These are phyloP conservation scores for Trachemys scripta DNA, from an alignment of 2,113 vertebrate species.

Conservation along the genomic window DNA sequence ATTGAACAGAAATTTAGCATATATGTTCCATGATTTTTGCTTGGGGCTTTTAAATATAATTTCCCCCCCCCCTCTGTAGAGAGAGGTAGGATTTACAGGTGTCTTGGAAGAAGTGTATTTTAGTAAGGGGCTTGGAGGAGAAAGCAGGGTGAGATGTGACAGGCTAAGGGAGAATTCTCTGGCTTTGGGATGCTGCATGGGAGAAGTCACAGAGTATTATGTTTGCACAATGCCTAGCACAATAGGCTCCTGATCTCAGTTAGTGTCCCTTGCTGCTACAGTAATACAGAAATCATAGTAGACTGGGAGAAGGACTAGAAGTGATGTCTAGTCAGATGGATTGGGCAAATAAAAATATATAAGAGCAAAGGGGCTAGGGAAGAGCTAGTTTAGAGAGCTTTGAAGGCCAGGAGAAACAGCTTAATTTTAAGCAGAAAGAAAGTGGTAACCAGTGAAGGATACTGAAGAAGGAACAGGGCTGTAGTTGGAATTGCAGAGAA, in stretches of 20 bases:
- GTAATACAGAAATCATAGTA: neutral
- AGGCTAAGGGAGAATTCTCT: neutral
- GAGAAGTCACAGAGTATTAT: neutral
- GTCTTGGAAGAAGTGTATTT: neutral
- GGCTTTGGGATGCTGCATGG: neutral
- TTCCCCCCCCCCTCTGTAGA: neutral
- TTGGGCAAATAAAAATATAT: neutral
- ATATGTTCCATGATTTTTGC: neutral
- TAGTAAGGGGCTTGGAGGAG: neutral
- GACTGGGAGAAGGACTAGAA: neutral
- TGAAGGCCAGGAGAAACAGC: neutral
- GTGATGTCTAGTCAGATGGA: accelerated
- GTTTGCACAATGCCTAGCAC: accelerated
- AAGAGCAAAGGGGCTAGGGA: neutral
- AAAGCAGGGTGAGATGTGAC: neutral
- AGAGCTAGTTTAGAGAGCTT: neutral
- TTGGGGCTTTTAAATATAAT: neutral
- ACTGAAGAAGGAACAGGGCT: neutral
- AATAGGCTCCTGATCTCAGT: neutral
- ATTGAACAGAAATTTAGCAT: neutral
- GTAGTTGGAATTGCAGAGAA: neutral
- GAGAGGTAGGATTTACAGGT: neutral
- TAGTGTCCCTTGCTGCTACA: neutral
- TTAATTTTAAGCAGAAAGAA: neutral
- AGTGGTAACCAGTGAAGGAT: neutral